Base-by-base conservation (phyloP, 2,113 vertebrate genomes). In the Carettochelys insculpta region DNA sequence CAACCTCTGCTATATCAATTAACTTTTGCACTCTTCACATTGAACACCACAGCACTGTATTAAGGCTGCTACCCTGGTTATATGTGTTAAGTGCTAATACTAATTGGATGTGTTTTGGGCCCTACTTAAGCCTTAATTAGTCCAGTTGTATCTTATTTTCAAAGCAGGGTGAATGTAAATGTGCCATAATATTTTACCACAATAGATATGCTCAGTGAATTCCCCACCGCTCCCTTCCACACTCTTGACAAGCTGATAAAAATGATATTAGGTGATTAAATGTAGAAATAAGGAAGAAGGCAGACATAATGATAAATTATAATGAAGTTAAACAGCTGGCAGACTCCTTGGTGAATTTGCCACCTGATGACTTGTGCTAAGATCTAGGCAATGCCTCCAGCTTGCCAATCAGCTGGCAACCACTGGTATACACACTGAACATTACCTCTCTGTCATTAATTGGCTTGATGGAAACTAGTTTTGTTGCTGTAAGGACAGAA, bases 261-360 rank as follows among this genome's bases (percentile, higher is more conserved):
- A 98, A 96, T 94, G 45, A 88, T 96, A 97, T 95, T 97, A 96
- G 94, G 91, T 97, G 95, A 97, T 97, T 96, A 97, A 97, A 97
- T 71, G 82, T 41, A 96, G 97, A 96, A 96, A 93, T 95, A 90
- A 95, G 95, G 91, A 94, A 93, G 91, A 92, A 97, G 90, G 94
- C 77, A 97, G 96, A 96, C 94, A 95, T 92, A 96, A 97, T 97
- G 97, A 98, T 96, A 96, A 97, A 96, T 29, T 83, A 85, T 95
- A 97, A 97, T 96, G 92, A 97, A 96, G 92, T 89, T 93, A 90
- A 96, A 91, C 95, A 97, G 96, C 96, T 97, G 96, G 93, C 56
- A 25, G 92, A 71, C 89, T 97, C 94, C 95, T 96, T 95, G 93
- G 92, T 97, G 97, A 95, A 98, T 97, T 51, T 95, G 90, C 96